A percentile compares a stretch with the other conserved stretches of the same genome.
Conservation (phyloP, 2,113 vertebrate species). For the Eublepharis macularius region DNA sequence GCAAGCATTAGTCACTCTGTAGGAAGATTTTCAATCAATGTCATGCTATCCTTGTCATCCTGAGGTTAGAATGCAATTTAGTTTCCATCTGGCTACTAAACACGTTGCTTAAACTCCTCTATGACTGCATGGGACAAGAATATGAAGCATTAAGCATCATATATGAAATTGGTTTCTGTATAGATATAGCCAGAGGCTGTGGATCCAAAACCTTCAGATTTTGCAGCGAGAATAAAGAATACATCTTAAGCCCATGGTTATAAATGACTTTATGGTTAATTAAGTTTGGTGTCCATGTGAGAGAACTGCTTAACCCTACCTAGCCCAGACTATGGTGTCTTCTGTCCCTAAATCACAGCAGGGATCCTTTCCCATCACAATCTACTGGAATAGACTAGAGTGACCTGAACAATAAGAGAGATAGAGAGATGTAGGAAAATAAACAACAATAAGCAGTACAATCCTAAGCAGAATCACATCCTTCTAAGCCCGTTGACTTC, state of each 20-base stretch:
- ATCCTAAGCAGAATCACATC: too few species aligned
- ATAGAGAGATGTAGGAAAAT: not conserved
- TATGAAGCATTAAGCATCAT: not conserved
- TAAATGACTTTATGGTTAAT: not conserved
- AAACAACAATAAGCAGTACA: not conserved
- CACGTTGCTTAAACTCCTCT: constrained; percentile 18
- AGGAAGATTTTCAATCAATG: constrained; percentile 48
- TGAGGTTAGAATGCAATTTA: constrained; percentile 44
- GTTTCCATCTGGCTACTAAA: constrained; percentile 26
- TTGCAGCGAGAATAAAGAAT: not conserved
- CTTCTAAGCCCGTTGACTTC: too few species aligned
- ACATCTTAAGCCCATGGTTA: not conserved
- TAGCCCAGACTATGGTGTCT: not conserved
- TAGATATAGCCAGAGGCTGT: not conserved
- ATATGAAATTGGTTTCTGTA: not conserved
- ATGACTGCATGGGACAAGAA: not conserved
- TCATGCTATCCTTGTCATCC: constrained; percentile 56
- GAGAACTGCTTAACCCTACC: not conserved
- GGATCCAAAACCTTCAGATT: not conserved
- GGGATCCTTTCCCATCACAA: not conserved
- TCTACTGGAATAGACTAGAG: not conserved
- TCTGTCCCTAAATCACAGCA: not conserved
- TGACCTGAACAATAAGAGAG: not conserved
- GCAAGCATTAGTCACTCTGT: constrained; percentile 32
- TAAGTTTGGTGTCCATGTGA: not conserved